A percentile compares a stretch with the other conserved stretches of the same genome.
Conservation (phyloP, 2,888 invertebrate genomes). For the Bedellia somnulentella region DNA sequence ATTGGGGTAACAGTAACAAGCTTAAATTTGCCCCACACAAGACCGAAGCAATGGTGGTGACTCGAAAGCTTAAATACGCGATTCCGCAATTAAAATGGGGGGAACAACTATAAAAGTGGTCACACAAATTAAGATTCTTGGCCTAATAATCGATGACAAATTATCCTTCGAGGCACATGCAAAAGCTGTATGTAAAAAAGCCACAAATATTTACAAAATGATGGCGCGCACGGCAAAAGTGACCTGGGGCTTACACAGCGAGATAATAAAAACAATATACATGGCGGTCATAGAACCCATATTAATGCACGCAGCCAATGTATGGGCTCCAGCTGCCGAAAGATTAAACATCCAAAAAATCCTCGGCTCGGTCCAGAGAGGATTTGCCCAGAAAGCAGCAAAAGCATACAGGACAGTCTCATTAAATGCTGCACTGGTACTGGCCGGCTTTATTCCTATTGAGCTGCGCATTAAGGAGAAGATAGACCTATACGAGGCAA, state of each 20-base stretch:
- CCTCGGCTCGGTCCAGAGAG: too few species aligned
- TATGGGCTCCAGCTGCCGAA: conserved; percentile 2
- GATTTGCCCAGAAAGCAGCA: conserved; percentile 1
- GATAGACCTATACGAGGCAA: not conserved
- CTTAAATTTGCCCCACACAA: too few species aligned
- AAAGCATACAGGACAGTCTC: conserved; percentile 2
- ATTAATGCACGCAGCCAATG: too few species aligned
- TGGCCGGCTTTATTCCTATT: not conserved
- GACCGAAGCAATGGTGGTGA: conserved; percentile 5
- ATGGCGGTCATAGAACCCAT: too few species aligned
- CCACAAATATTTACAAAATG: conserved; percentile 1
- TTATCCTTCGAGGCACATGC: conserved; percentile 4
- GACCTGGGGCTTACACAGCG: conserved; percentile 1
- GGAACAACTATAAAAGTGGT: too few species aligned
- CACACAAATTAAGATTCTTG: too few species aligned
- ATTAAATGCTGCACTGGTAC: too few species aligned
- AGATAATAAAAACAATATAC: conserved; percentile 1
- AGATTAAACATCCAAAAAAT: not conserved
- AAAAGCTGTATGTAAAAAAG: not conserved
- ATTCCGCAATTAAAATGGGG: too few species aligned
- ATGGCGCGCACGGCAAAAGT: conserved; percentile 2
- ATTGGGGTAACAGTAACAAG: conserved; percentile 5
- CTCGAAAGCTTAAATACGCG: conserved; percentile 6
- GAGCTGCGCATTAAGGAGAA: not conserved
- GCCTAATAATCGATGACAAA: too few species aligned